Evolutionary conservation across 2,113 vertebrate species (phyloP), one percentile per base, ranked within the genome.

Genomic region (human (Homo sapiens)): DNA sequence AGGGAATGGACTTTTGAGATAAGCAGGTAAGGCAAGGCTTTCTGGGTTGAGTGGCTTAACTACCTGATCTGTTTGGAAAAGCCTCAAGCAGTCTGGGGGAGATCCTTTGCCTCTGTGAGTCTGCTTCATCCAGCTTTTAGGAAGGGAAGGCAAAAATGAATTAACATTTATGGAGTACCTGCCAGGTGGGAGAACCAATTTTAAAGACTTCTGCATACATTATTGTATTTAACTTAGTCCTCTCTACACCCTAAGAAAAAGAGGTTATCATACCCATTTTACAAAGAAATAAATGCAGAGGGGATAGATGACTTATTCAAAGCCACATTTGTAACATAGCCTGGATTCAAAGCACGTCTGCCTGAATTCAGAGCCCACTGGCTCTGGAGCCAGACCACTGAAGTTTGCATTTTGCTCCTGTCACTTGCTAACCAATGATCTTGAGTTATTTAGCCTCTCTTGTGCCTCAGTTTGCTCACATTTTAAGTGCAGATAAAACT

Each of bases 1-100:
- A n/a, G 68, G 81, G 73, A 86, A 40, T 80, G 92, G 90, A 72
- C 91, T 96, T 64, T 85, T 82, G 89, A 97, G 97, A 90, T 94
- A 90, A 94, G 89, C 59, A 8, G 78, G 80, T 90, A 23, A 86
- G 86, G 96, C 17, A 9, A 61, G 78, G 92, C 75, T 94, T 76
- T 82, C n/a, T 35, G 57, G 17, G 40, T 12, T 17, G 68, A 83
- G 52, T 86, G 83, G 18, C 85, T 76, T 84, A 45, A 95, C 70
- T 87, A 35, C 55, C 52, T 23, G 80, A 45, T 87, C 3, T 9
- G 5, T 82, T 84, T 84, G 4, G 38, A 40, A 96, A 79, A 70
- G 75, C 22, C 73, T 94, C 16, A 0, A 32, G 91, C 90, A 57
- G 22, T n/a, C 14, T 52, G 22, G 64, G 59, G 30, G 52, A 52